These are phyloP conservation scores for Percopsis transmontana DNA, from an alignment of 2,113 vertebrate genomes.

Conservation along the genomic window DNA sequence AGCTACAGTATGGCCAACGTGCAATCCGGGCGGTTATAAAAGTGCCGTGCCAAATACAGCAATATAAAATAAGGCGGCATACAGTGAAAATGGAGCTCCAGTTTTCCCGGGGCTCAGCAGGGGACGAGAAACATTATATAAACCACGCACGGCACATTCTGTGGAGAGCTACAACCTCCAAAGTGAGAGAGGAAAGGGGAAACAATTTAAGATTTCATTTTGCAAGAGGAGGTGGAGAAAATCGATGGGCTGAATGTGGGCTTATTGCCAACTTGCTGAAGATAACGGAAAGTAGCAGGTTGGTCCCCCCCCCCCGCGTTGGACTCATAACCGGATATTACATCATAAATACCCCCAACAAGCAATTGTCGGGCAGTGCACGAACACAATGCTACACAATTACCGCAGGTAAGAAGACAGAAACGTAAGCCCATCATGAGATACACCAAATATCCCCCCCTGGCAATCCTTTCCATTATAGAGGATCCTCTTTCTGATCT, in stretches of 20 bases:
- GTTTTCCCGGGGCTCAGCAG: slow-evolving; percentile 22
- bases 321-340: slow-evolving; percentile 48
- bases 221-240: slow-evolving; percentile 59
- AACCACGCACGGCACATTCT: slow-evolving; percentile 62
- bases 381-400: slow-evolving; percentile 12
- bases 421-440: background rate
- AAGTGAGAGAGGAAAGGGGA: slow-evolving; percentile 45
- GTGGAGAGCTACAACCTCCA: slow-evolving; percentile 48
- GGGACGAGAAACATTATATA: slow-evolving; percentile 41
- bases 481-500: slow-evolving; percentile 67
- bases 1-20: slow-evolving; percentile 31
- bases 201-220: slow-evolving; percentile 71
- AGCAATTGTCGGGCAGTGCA: slow-evolving; percentile 4
- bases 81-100: slow-evolving; percentile 28
- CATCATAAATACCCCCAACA: slow-evolving; percentile 48
- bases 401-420: slow-evolving; percentile 8
- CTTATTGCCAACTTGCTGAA: slow-evolving; percentile 62
- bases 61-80: slow-evolving; percentile 17
- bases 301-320: slow-evolving; percentile 11
- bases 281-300: slow-evolving; percentile 58
- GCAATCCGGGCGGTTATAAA: slow-evolving; percentile 26
- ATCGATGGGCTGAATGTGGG: slow-evolving; percentile 65
- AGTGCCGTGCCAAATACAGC: slow-evolving; percentile 22
- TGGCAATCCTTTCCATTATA: slow-evolving; percentile 4
- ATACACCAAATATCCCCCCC: slow-evolving; percentile 27